These are phyloP conservation scores for Argopecten irradians DNA, from an alignment of 1,140 invertebrate species.

Conservation along the genomic window DNA sequence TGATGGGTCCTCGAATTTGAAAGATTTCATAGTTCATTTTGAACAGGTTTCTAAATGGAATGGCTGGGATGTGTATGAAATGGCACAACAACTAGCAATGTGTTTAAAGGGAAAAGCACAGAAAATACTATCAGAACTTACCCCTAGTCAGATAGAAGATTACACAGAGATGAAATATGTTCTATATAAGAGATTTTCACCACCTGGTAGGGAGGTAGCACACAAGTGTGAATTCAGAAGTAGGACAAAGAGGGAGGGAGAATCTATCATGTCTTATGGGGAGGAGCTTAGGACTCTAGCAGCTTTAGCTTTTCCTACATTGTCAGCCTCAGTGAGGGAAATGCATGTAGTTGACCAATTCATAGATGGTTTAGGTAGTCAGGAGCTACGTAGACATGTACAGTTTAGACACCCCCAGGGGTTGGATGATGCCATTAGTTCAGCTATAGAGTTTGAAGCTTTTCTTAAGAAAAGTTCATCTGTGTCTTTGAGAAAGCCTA, in stretches of 20 bases:
- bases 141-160: neutral
- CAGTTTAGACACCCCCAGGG: conserved; percentile 36
- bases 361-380: conserved; percentile 31
- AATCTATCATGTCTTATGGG: conserved; percentile 34
- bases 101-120: conserved; percentile 41
- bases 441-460: conserved; percentile 44
- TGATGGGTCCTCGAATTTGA: conserved; percentile 39
- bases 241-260: neutral
- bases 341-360: conserved; percentile 37
- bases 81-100: conserved; percentile 44
- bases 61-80: conserved; percentile 33
- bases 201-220: conserved; percentile 38
- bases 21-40: conserved; percentile 41
- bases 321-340: conserved; percentile 27
- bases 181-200: conserved; percentile 40
- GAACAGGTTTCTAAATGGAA: conserved; percentile 39
- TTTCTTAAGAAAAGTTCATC: conserved; percentile 24
- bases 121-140: conserved; percentile 41
- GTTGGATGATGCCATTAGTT: conserved; percentile 35
- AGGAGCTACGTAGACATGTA: conserved; percentile 39
- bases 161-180: conserved; percentile 7
- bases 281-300: conserved; percentile 28
- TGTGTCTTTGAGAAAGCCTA: neutral
- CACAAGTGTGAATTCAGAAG: conserved; percentile 46
- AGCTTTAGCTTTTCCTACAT: conserved; percentile 28